A percentile compares a stretch with the other conserved stretches of the same genome.
These are phyloP conservation scores for Neodiprion virginianus DNA, from an alignment of 1,140 invertebrate genomes.

Conservation along the genomic window DNA sequence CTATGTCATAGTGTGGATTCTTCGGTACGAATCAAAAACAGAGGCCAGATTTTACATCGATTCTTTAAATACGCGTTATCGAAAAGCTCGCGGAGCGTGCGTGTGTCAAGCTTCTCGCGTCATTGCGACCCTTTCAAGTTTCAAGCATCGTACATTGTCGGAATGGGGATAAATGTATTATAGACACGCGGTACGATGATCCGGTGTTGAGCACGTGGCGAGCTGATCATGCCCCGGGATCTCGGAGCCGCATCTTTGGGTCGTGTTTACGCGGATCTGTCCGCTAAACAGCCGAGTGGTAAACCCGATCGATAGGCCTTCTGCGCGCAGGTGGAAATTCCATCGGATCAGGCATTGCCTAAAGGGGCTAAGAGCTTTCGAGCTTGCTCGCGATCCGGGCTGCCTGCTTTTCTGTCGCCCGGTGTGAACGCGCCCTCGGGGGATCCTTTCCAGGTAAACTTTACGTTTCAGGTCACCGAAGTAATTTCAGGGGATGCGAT, in stretches of 20 bases:
- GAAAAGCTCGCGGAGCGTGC: too few species aligned
- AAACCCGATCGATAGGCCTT: slow-evolving; percentile 4
- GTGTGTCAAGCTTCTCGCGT: too few species aligned
- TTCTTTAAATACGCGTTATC: too few species aligned
- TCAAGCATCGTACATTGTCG: too few species aligned
- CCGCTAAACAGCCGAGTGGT: slow-evolving; percentile 3
- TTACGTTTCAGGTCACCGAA: neutral
- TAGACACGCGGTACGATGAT: neutral
- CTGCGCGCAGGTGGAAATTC: slow-evolving; percentile 6
- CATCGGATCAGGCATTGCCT: neutral
- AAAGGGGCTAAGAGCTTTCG: neutral
- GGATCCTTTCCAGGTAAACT: neutral
- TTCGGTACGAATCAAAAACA: too few species aligned
- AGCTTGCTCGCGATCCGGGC: neutral
- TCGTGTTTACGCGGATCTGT: neutral
- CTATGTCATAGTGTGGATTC: too few species aligned
- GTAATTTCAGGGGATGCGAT: neutral
- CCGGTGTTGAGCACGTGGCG: neutral
- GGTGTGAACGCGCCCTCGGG: neutral
- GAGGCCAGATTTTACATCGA: too few species aligned
- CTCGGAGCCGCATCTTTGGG: neutral
- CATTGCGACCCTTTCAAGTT: too few species aligned
- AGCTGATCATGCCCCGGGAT: neutral
- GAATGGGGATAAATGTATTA: neutral
- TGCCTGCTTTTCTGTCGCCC: neutral